These are phyloP conservation scores for Rhogogaster chlorosoma DNA, from an alignment of 2,888 invertebrate genomes.

Conservation along the genomic window DNA sequence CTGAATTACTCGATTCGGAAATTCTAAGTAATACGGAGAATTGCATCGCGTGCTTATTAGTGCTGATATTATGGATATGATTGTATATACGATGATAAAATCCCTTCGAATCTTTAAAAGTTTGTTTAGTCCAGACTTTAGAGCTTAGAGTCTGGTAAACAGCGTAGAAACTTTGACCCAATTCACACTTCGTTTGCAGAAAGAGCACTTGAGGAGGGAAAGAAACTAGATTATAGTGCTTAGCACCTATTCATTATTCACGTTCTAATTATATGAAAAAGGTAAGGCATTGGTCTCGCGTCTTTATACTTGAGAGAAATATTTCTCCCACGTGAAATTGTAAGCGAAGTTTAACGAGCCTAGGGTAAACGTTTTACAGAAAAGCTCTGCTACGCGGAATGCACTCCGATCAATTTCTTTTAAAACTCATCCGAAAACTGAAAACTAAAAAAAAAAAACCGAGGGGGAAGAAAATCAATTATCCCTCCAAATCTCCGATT, in stretches of 20 bases:
- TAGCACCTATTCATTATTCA: conserved; percentile 20
- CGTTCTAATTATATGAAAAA: conserved; percentile 24
- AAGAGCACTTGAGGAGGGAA: not conserved
- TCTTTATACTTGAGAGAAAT: not conserved
- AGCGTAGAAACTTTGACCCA: conserved; percentile 17
- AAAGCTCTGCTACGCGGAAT: not conserved
- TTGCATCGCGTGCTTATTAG: not conserved
- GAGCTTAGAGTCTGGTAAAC: conserved; percentile 1
- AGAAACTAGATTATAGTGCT: conserved; percentile 13
- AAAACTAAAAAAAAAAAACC: not conserved
- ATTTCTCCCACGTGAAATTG: not conserved
- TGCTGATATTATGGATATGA: not conserved
- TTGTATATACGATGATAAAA: not conserved
- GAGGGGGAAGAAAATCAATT: conserved; percentile 19
- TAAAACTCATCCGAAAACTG: conserved; percentile 17
- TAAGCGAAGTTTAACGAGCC: conserved; percentile 27
- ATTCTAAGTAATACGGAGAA: not conserved
- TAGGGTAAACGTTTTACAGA: conserved; percentile 8
- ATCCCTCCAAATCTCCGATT: conserved; percentile 12
- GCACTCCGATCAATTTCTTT: conserved; percentile 31
- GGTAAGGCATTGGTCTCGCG: not conserved
- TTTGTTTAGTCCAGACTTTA: not conserved
- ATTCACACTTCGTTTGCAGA: conserved; percentile 3
- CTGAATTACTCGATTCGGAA: conserved; percentile 21
- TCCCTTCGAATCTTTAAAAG: not conserved